Evolutionary conservation across 2,888 invertebrate genomes (phyloP), one percentile per base, ranked within the genome.

Genomic region (Allygus modestus): DNA sequence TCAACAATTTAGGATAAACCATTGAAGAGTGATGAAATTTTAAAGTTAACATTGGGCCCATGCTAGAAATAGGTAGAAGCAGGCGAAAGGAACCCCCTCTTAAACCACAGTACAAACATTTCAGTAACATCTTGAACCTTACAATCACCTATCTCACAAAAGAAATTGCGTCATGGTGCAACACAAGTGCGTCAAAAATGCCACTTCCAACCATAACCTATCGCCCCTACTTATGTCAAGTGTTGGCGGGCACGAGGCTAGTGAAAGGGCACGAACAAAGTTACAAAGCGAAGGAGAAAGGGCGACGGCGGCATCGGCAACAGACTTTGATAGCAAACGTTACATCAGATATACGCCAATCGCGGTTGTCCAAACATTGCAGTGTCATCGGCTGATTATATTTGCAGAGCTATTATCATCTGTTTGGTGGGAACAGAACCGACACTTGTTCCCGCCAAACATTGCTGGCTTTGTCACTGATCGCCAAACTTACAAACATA

Each of bases 321-420:
- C 31, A 71, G 73, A 73, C 73, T 73, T 73, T 73, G 73, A 73
- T 73, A 73, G 41, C 23, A 73, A 41, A 69, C 69, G 69, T 69
- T 69, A 31, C 37, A 69, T 69, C 31, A 69, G 1, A 28, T 2
- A 69, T n/a, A 69, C 37, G 61, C 61, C 61, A 69, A 69, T 69
- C 69, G 20, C 41, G 2, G 37, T 0, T 31, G 5, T 2, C 37
- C 73, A 71, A 37, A 23, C 73, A 33, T 23, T 73, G 41, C 41
- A 15, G 12, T 12, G 12, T 73, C 41, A 41, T 43, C 43, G 11
- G 73, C 37, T 73, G 73, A 73, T 73, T 23, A 17, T 73, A 43
- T 73, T 73, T 73, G 73, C 43, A 31, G 1, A 41, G 73, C 41
- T 1, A 23, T 43, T 37, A 41, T 41, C 23, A n/a, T 41, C 73